Evolutionary conservation across 2,113 vertebrate genomes (phyloP).

Genomic region (Grantiella picta): DNA sequence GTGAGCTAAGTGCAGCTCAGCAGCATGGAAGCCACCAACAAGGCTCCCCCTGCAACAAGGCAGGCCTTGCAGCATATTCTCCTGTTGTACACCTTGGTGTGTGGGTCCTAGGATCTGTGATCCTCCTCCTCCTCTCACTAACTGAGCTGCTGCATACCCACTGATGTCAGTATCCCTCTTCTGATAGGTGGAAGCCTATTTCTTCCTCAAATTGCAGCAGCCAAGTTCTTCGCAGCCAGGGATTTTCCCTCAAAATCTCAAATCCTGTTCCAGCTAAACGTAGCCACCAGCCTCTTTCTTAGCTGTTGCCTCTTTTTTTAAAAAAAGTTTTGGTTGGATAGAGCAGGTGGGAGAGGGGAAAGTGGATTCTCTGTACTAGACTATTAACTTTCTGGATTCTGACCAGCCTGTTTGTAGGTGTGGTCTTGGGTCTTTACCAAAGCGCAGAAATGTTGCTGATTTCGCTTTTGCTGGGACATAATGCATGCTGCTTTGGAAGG

Average conservation of each 20-base stretch:
- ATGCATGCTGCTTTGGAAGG: not conserved
- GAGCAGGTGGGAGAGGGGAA: not conserved
- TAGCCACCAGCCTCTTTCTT: slow-evolving; percentile 9
- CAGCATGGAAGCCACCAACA: not conserved
- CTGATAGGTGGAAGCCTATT: not conserved
- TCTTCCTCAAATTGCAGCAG: slow-evolving; percentile 65
- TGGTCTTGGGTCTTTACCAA: not conserved
- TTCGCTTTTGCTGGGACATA: not conserved
- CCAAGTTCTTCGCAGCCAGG: not conserved
- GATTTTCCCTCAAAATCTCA: slow-evolving; percentile 47
- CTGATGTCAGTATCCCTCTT: not conserved
- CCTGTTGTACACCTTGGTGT: not conserved
- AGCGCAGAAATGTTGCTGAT: not conserved
- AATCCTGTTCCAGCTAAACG: slow-evolving; percentile 39
- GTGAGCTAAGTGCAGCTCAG: not conserved
- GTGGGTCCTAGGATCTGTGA: not conserved
- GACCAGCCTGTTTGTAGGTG: not conserved
- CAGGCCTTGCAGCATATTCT: not conserved
- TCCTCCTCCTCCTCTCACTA: not conserved
- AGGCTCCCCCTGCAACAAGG: not conserved
- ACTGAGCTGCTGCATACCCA: not conserved
- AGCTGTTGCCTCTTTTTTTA: not conserved
- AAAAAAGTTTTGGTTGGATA: not conserved
- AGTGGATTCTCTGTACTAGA: not conserved
- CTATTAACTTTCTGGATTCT: not conserved